Conservation (phyloP, 2,797 vertebrate genomes). For the Mycteria americana region DNA sequence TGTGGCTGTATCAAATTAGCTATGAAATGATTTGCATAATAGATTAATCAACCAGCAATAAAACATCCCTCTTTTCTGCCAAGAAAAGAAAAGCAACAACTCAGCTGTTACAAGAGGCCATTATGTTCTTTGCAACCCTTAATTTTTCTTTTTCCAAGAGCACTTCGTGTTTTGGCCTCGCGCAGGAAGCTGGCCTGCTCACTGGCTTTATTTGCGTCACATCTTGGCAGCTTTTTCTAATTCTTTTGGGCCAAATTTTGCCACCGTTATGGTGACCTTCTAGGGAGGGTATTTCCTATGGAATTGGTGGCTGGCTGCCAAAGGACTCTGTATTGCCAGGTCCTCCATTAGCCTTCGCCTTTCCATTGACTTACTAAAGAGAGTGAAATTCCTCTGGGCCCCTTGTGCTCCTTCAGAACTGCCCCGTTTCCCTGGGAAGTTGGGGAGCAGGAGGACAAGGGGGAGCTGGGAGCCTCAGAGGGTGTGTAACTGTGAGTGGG, state of each 20-base stretch:
- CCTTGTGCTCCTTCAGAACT: not conserved
- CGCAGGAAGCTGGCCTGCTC: constrained; percentile 49
- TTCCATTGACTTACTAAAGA: not conserved
- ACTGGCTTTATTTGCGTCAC: constrained; percentile 25
- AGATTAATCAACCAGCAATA: constrained; percentile 59
- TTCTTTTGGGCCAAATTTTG: constrained; percentile 57
- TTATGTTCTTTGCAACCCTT: constrained; percentile 55
- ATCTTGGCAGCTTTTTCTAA: constrained; percentile 19
- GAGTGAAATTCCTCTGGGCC: not conserved
- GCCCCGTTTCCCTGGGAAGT: not conserved
- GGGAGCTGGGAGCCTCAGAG: not conserved
- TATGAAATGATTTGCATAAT: constrained; percentile 61
- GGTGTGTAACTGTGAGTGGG: not conserved
- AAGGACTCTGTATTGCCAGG: not conserved
- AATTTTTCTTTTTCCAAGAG: constrained; percentile 40
- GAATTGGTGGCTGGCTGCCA: constrained; percentile 49
- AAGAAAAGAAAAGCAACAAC: constrained; percentile 45
- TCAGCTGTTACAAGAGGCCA: constrained; percentile 38
- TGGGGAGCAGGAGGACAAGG: not conserved
- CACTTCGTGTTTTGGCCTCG: not conserved
- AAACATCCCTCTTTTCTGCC: constrained; percentile 35
- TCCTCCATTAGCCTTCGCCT: not conserved
- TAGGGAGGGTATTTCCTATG: constrained; percentile 64
- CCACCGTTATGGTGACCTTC: constrained; percentile 60
- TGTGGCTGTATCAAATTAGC: constrained; percentile 46